Evolutionary conservation across 2,113 vertebrate species (phyloP), one percentile per base, ranked within the genome.

Genomic region (Rhea pennata): DNA sequence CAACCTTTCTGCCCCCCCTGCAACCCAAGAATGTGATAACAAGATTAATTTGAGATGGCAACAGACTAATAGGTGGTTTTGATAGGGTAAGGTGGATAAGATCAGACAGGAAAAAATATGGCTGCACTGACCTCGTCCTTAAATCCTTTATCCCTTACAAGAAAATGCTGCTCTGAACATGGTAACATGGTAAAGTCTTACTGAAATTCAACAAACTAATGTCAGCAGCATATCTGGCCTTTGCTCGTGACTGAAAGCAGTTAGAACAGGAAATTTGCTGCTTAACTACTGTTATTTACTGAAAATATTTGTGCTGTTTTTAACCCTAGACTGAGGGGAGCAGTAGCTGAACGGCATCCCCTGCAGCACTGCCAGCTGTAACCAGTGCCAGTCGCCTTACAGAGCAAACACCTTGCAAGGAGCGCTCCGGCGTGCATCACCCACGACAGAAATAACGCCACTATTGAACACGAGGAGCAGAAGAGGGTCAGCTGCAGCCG

Each of bases 331-430:
- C 50, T 54, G 71, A 36, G 26, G 50, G n/a, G n/a, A 27, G 36
- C 19, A 40, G n/a, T 39, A 53, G 71, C 71, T 73, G n/a, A 54
- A 29, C 24, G 20, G 50, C 9, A 26, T 54, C 36, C 71, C 50
- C 71, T 40, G 50, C 24, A 33, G 23, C 23, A 23, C n/a, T 81
- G 27, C 40, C 24, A 77, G 54, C 83, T 48, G 74, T 72, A 46
- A 84, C 88, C 81, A n/a, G 50, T 16, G 56, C 66, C 40, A 66
- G 61, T 79, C 77, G 72, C 85, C 66, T 84, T 78, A 70, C 48
- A 82, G 83, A 78, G 66, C 70, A 59, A 85, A 78, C 56, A 71
- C 84, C 89, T 85, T 8, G 66, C 87, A 73, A 50, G 71, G 56
- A 31, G 46, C 23, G 33, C 50, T 50, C 84, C 66, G 78, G 75